phyloP scores from a whole-genome alignment of 2,888 invertebrate species.

The Lordiphosa andalusiaca region DNA sequence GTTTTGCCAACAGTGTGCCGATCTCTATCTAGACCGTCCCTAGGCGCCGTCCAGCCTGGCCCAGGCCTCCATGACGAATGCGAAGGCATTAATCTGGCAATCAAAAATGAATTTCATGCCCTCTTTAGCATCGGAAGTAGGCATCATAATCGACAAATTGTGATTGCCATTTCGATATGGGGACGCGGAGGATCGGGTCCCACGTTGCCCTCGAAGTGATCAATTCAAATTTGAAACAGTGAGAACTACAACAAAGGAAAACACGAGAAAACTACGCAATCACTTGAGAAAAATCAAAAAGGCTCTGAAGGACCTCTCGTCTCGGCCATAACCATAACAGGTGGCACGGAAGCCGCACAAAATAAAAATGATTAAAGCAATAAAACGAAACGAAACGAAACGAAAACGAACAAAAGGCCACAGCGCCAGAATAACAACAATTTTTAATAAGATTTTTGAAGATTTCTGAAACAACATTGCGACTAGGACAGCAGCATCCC shows the following conservation, averaged over 20 bases:
- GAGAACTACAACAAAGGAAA: constrained; percentile 58
- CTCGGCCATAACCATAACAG: constrained; percentile 62
- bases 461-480: constrained; percentile 45
- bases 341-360: constrained; percentile 79
- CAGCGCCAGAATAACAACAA: constrained; percentile 61
- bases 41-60: constrained; percentile 55
- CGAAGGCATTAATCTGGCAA: constrained; percentile 27
- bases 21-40: constrained; percentile 50
- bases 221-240: constrained; percentile 75
- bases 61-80: constrained; percentile 32
- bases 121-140: constrained; percentile 66
- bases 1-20: constrained; percentile 68
- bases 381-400: constrained; percentile 49
- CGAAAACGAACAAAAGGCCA: constrained; percentile 49
- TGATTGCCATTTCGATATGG: constrained; percentile 68
- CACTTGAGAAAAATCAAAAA: constrained; percentile 77
- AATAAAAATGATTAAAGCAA: constrained; percentile 75
- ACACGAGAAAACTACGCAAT: constrained; percentile 74
- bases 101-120: constrained; percentile 62
- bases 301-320: constrained; percentile 56
- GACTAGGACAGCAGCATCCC: constrained; percentile 40
- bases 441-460: constrained; percentile 77
- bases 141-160: constrained; percentile 74
- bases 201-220: constrained; percentile 65
- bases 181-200: constrained; percentile 30